Evolutionary conservation across 1,140 invertebrate genomes (phyloP).

Genomic region (Drosophila biarmipes): DNA sequence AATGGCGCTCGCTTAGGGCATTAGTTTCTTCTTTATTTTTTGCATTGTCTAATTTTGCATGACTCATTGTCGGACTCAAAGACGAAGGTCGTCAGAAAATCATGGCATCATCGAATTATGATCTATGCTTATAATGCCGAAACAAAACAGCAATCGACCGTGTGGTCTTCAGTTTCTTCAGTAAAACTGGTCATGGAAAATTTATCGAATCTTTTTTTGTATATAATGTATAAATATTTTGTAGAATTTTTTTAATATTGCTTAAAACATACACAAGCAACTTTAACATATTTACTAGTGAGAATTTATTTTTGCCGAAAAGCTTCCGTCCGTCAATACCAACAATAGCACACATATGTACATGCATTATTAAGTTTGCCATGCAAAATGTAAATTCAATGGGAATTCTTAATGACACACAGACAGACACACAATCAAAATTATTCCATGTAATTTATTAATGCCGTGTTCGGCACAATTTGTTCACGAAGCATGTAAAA

Average conservation of each 20-base stretch:
- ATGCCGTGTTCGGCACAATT: slow-evolving; percentile 65
- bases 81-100: too few relatives aligned
- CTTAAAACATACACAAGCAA: slow-evolving; percentile 12
- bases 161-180: too few relatives aligned
- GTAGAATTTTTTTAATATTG: background rate
- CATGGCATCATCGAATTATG: too few relatives aligned
- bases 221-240: too few relatives aligned
- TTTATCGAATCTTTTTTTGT: too few relatives aligned
- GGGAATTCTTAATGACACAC: slow-evolving; percentile 36
- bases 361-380: slow-evolving; percentile 17
- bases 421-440: slow-evolving; percentile 35
- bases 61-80: too few relatives aligned
- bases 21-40: slow-evolving; percentile 50
- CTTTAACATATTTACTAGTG: slow-evolving; percentile 53
- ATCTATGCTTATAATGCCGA: too few relatives aligned
- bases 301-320: slow-evolving; percentile 42
- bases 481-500: slow-evolving; percentile 68
- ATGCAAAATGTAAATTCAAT: slow-evolving; percentile 57
- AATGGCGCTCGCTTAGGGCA: slow-evolving; percentile 39
- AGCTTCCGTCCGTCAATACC: slow-evolving; percentile 6
- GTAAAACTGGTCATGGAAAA: too few relatives aligned
- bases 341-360: slow-evolving; percentile 9
- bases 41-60: slow-evolving; percentile 38
- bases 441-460: slow-evolving; percentile 77
- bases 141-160: too few relatives aligned